Evolutionary conservation across 1,140 invertebrate species (phyloP), one percentile per base, ranked within the genome.

Genomic region (Drosophila erecta): DNA sequence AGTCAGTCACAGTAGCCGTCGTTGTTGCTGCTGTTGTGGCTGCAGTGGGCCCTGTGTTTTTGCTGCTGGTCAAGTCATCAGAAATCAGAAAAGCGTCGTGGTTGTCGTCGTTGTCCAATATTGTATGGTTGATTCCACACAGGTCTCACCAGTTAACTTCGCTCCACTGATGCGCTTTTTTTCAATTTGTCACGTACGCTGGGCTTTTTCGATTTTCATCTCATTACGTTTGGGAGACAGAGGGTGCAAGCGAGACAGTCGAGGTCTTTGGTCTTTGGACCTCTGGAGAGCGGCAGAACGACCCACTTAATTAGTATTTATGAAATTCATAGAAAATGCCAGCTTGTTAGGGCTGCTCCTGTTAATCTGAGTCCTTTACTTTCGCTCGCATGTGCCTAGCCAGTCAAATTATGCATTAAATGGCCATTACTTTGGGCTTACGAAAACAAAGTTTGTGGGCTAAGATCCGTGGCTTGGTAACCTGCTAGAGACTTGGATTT

Each of bases 171-270:
- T 79, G 81, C 75, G 83, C 79, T 84, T 87, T 87, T 76, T 91
- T 90, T 86, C 90, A 90, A 91, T 91, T 91, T 91, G 90, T 91
- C 90, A 91, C 90, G 90, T 91, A 79, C 90, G 60, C 41, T 71
- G 69, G 60, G 79, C 73, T 80, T 80, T 75, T 76, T 76, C 70
- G 65, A 79, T 83, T 84, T 83, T 85, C 59, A 76, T 75, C 70
- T 87, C 79, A 79, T 86, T 87, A 79, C 79, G 50, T 33, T 47
- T 14, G n/a, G 50, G 20, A 61, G 55, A 67, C 35, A 30, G 41
- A 27, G 62, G 37, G 27, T 50, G 22, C 14, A 1, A 17, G 35
- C 7, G 15, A 22, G 15, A 43, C 17, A 44, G 33, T 33, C 10
- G 1, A 30, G 33, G 15, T 37, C 30, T 30, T 49, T 59, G 33